Evolutionary conservation across 2,888 invertebrate species (phyloP), one percentile per base, ranked within the genome.

Genomic region (Pimpla rufipes): DNA sequence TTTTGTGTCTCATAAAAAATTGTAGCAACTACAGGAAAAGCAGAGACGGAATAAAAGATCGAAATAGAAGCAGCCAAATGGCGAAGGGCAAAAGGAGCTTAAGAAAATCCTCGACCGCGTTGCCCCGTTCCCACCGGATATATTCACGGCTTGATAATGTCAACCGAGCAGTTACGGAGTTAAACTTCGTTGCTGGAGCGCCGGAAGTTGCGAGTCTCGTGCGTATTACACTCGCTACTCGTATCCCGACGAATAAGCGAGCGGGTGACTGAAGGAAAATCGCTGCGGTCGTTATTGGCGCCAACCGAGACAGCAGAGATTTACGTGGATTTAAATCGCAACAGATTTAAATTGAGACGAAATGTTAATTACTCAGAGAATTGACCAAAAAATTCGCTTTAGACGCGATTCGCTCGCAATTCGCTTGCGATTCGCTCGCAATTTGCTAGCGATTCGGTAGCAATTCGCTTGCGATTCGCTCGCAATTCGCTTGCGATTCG

Each of bases 61-160:
- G 5, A 55, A 79, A 66, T n/a, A 23, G 29, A 11, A 64, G 70
- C 45, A 70, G n/a, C 16, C 35, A 16, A 73, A 11, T 29, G 11
- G n/a, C 57, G 10, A n/a, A n/a, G 16, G 57, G 13, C 35, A 67
- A 74, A 16, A n/a, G 55, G 47, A 66, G 57, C 21, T 42, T 18
- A 42, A 66, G 42, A 47, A 13, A 21, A 42, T 52, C 21, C 18
- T 64, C 59, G 37, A 47, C 67, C 40, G 37, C 50, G 47, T 62
- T 78, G 57, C 71, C n/a, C n/a, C 78, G 55, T 40, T 76, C 21
- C 62, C 45, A 76, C 62, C 70, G 81, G 74, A 82, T 79, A 68
- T 70, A 77, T 77, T 76, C 35, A 64, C 21, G 45, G 23, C 68
- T 71, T 75, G 85, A 85, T 85, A 83, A 83, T 85, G 78, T 74